Evolutionary conservation across 1,140 invertebrate species (phyloP).

Genomic region (Gonatopus flavifemur): DNA sequence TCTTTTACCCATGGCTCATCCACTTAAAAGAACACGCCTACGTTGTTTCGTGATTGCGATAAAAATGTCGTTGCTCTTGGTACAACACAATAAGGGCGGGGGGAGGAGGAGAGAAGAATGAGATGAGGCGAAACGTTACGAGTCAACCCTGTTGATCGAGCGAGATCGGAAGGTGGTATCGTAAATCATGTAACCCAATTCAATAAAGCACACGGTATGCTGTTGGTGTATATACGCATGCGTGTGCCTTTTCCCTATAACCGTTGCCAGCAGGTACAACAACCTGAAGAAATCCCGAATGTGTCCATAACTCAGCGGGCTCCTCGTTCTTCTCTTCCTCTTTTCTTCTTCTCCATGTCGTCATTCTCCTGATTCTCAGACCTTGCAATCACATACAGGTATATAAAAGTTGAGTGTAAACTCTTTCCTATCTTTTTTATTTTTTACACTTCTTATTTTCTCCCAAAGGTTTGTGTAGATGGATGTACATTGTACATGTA

Average conservation of each 20-base stretch:
- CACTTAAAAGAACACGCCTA: too few species aligned
- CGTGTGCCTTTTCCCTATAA: constrained; percentile 35
- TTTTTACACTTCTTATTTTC: not conserved
- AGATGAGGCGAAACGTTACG: constrained; percentile 28
- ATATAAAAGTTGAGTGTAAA: too few species aligned
- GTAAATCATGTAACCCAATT: constrained; percentile 51
- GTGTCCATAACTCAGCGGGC: constrained; percentile 41
- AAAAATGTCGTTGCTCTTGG: too few species aligned
- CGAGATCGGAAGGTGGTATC: constrained; percentile 34
- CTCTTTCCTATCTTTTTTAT: constrained; percentile 7
- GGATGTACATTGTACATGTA: too few species aligned
- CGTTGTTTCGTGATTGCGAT: too few species aligned
- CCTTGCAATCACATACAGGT: constrained; percentile 15
- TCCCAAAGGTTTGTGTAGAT: too few species aligned
- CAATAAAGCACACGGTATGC: constrained; percentile 39
- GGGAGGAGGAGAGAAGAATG: constrained; percentile 4
- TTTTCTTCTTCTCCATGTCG: not conserved
- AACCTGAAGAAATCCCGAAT: constrained; percentile 42
- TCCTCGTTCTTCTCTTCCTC: constrained; percentile 1
- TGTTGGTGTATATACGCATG: too few species aligned
- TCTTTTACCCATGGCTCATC: too few species aligned
- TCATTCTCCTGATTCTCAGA: not conserved
- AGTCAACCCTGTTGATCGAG: constrained; percentile 33
- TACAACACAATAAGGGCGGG: not conserved
- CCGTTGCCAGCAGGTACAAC: constrained; percentile 33